Evolutionary conservation across 2,888 invertebrate species (phyloP).

Genomic region (Callimorpha dominula): DNA sequence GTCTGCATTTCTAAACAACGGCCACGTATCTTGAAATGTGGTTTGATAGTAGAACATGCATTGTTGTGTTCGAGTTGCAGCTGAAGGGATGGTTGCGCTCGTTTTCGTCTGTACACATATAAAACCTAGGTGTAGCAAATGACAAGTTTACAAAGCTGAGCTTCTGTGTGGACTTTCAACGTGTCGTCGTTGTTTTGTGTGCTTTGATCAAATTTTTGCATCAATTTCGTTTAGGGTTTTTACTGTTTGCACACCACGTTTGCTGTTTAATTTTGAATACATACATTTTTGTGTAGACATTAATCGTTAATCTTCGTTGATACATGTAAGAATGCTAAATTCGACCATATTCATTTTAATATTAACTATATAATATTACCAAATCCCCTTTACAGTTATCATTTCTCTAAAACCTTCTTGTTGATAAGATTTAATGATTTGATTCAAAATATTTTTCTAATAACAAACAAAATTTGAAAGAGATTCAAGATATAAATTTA

Average conservation of each 20-base stretch:
- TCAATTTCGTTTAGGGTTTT: not conserved
- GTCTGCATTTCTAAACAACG: constrained; percentile 45
- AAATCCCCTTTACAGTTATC: not conserved
- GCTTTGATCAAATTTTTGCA: constrained; percentile 4
- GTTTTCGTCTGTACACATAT: constrained; percentile 18
- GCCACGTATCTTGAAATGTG: constrained; percentile 45
- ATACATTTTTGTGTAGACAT: not conserved
- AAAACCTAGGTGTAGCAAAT: constrained; percentile 16
- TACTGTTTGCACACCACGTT: not conserved
- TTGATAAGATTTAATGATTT: not conserved
- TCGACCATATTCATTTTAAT: not conserved
- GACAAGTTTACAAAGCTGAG: constrained; percentile 18
- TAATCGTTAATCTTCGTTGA: not conserved
- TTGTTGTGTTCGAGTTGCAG: constrained; percentile 32
- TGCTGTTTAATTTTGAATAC: too few relatives aligned
- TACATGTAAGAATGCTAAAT: not conserved
- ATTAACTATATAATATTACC: not conserved
- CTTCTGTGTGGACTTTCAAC: constrained; percentile 31
- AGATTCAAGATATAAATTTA: constrained; percentile 4
- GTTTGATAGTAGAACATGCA: constrained; percentile 39
- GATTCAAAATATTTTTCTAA: too few relatives aligned
- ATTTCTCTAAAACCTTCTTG: constrained; percentile 5
- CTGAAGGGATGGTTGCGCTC: constrained; percentile 27
- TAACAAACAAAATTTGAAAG: too few relatives aligned
- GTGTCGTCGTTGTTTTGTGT: constrained; percentile 5